phyloP scores from a whole-genome alignment of 2,113 vertebrate genomes.

The Camarhynchus parvulus region DNA sequence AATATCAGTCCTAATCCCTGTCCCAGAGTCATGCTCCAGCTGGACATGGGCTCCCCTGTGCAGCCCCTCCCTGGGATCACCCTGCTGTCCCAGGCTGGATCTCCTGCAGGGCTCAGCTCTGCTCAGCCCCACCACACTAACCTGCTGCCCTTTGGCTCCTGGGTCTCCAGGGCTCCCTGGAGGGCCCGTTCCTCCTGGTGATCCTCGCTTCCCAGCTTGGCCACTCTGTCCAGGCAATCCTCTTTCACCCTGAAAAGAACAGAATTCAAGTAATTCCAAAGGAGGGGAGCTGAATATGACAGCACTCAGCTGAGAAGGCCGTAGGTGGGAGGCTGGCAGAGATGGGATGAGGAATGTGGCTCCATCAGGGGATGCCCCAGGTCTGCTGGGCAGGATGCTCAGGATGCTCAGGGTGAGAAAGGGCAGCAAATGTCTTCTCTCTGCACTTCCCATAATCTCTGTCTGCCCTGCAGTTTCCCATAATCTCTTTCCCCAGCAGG shows the following conservation, averaged over 20 bases:
- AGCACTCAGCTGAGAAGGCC: background rate
- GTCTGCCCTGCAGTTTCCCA: background rate
- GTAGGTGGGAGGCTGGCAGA: slow-evolving; percentile 30
- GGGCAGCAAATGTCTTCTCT: background rate
- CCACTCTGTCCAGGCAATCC: slow-evolving; percentile 91
- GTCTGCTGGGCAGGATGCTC: background rate
- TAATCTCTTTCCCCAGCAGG: background rate
- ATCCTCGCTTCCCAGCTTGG: slow-evolving; percentile 88
- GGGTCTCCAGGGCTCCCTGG: slow-evolving; percentile 85
- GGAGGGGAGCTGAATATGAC: slow-evolving; percentile 35
- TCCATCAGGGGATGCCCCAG: background rate
- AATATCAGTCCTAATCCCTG: background rate
- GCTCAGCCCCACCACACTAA: slow-evolving; percentile 70
- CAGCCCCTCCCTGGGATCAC: background rate
- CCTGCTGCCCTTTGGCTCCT: slow-evolving; percentile 90
- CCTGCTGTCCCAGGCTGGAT: background rate
- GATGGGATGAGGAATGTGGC: background rate
- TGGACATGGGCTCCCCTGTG: background rate
- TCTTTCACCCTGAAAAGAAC: slow-evolving; percentile 83
- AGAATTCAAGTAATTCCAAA: slow-evolving; percentile 24
- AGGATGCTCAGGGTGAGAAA: background rate
- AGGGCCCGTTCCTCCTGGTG: slow-evolving; percentile 86
- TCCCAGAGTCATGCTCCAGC: background rate
- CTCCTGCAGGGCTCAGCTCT: background rate
- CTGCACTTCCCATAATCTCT: background rate